Conservation (phyloP, 2,797 vertebrate species). For the Pseudochirops corinnae region DNA sequence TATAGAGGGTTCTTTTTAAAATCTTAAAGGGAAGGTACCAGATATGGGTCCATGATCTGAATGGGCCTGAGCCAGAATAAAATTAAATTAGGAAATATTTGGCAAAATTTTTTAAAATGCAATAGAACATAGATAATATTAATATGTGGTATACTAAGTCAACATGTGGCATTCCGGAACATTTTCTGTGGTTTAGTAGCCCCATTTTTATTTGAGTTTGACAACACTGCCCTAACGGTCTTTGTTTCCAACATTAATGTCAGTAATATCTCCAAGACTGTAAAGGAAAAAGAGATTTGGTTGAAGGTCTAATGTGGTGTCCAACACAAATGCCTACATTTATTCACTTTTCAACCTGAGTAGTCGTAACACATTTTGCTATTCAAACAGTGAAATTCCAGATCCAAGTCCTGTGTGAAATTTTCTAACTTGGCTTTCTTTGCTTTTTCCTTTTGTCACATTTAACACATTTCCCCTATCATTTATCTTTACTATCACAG, state of each 20-base stretch:
- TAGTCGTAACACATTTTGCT: background rate
- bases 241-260: conserved; percentile 6
- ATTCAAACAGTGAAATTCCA: background rate
- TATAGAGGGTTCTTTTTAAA: background rate
- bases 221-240: background rate
- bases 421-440: background rate
- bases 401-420: background rate
- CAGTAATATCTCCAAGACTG: background rate
- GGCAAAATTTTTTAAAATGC: no score
- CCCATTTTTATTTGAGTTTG: background rate
- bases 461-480: background rate
- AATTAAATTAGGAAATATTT: no score
- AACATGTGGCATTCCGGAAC: background rate
- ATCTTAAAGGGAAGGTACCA: background rate
- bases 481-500: conserved; percentile 35
- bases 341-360: background rate
- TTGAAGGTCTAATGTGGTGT: background rate
- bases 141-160: background rate
- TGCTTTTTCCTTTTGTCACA: conserved; percentile 13
- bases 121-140: no score
- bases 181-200: background rate
- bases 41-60: background rate
- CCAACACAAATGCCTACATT: conserved; percentile 1
- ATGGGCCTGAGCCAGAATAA: background rate
- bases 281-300: background rate